Conservation (phyloP, 1,140 invertebrate species). For the Anadara kagoshimensis region DNA sequence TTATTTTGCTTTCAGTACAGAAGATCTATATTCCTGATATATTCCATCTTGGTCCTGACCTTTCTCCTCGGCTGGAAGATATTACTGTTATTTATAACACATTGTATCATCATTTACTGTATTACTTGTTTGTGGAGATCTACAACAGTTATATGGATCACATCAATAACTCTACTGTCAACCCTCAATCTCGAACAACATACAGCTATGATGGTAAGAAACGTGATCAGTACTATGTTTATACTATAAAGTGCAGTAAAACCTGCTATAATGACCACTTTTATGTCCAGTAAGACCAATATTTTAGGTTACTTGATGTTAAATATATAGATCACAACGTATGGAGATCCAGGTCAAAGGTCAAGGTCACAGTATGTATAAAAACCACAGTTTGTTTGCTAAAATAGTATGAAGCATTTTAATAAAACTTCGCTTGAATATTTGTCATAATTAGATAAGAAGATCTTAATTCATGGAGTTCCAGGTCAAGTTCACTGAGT, state of each 20-base stretch:
- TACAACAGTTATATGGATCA: constrained; percentile 42
- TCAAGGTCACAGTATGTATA: too few species aligned
- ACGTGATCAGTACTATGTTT: neutral
- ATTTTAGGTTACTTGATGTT: too few species aligned
- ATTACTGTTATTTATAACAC: constrained; percentile 39
- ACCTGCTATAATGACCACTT: neutral
- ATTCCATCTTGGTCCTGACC: constrained; percentile 30
- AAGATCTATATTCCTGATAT: constrained; percentile 34
- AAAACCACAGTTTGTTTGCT: too few species aligned
- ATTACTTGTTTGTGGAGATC: constrained; percentile 23
- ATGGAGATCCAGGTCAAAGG: too few species aligned
- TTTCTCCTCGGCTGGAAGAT: constrained; percentile 48
- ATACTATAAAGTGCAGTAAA: neutral
- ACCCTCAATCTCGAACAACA: constrained; percentile 51
- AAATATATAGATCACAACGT: neutral
- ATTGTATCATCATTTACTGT: constrained; percentile 46
- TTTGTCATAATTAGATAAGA: too few species aligned
- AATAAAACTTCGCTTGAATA: too few species aligned
- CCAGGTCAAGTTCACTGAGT: too few species aligned
- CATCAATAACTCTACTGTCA: constrained; percentile 43
- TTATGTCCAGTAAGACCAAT: too few species aligned
- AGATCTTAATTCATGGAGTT: too few species aligned
- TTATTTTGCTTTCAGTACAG: constrained; percentile 14
- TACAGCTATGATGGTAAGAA: constrained; percentile 46
- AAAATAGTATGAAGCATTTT: too few species aligned